Conservation (phyloP, 2,888 invertebrate genomes). For the Dione juno region DNA sequence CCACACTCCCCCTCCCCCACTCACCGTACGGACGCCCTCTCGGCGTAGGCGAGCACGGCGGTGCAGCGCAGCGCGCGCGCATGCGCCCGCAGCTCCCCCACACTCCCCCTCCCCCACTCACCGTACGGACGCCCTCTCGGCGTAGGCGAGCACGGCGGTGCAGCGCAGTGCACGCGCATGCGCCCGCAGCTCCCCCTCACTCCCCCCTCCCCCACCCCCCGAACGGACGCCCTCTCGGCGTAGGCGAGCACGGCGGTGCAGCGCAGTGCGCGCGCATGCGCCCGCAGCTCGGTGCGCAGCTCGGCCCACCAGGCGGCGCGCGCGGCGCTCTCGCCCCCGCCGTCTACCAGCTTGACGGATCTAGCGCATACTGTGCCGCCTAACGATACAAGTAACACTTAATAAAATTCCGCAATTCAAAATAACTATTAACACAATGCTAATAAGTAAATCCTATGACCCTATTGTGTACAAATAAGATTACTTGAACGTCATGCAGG, state of each 20-base stretch:
- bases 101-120: not conserved
- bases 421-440: too few relatives aligned
- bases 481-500: too few relatives aligned
- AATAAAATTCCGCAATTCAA: too few relatives aligned
- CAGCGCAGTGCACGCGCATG: conserved; percentile 96
- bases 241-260: conserved; percentile 98
- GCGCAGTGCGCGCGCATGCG: conserved; percentile 95
- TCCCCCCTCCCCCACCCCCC: conserved; percentile 95
- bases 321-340: conserved; percentile 94
- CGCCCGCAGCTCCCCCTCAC: conserved; percentile 96
- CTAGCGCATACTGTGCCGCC: conserved; percentile 78
- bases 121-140: conserved; percentile 97
- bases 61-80: too few relatives aligned
- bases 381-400: too few relatives aligned
- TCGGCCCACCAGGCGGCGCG: conserved; percentile 99
- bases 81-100: conserved; percentile 87
- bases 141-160: conserved; percentile 96
- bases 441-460: too few relatives aligned
- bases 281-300: conserved; percentile 95
- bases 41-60: conserved; percentile 97
- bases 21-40: conserved; percentile 96
- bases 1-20: too few relatives aligned
- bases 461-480: too few relatives aligned
- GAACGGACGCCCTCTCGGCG: conserved; percentile 95
- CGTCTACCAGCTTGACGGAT: conserved; percentile 82